Evolutionary conservation across 2,888 invertebrate genomes (phyloP).

Genomic region (Myopa testacea): DNA sequence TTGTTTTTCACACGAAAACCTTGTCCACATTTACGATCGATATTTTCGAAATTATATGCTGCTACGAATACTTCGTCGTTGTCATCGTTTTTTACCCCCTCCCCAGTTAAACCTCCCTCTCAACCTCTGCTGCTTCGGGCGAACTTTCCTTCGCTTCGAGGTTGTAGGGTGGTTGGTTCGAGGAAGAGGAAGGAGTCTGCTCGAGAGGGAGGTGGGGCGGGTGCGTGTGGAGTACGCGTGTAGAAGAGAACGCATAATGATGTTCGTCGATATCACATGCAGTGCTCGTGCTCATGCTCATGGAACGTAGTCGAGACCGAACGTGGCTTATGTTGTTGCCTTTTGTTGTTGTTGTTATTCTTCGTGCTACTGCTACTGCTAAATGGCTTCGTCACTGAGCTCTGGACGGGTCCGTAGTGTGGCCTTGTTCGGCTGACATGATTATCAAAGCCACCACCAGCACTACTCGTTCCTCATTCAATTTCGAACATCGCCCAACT

Average conservation of each 20-base stretch:
- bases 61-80: not conserved
- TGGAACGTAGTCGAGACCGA: too few species aligned
- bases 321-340: too few species aligned
- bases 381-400: not conserved
- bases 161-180: not conserved
- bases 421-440: conserved; percentile 19
- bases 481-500: not conserved
- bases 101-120: too few species aligned
- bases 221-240: not conserved
- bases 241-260: not conserved
- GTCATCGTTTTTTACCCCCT: not conserved
- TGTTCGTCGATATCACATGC: too few species aligned
- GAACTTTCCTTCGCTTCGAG: not conserved
- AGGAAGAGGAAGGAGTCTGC: not conserved
- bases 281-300: too few species aligned
- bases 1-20: conserved; percentile 19
- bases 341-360: too few species aligned
- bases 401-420: not conserved
- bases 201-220: not conserved
- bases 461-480: not conserved
- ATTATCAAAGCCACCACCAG: conserved; percentile 5
- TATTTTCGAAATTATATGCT: conserved; percentile 29
- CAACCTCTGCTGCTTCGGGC: not conserved
- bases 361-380: not conserved
- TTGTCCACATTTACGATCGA: conserved; percentile 22